Evolutionary conservation across 1,140 invertebrate genomes (phyloP).

Genomic region (Drosophila pseudoobscura): DNA sequence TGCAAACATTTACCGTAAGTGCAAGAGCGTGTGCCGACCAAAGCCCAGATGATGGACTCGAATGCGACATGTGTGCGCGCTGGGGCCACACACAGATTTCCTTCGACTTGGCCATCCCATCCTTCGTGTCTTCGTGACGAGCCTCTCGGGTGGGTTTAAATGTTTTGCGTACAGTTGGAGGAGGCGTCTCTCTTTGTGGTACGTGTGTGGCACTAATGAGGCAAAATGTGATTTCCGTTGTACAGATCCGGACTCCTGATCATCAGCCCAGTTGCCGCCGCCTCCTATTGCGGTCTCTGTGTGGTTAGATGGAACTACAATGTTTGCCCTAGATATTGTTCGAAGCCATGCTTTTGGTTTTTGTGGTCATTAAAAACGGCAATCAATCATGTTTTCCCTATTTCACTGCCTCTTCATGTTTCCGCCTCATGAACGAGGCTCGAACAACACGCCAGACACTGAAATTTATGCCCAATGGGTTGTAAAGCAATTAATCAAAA

Average conservation of each 20-base stretch:
- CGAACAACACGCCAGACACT: constrained; percentile 27
- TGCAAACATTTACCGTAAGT: constrained; percentile 9
- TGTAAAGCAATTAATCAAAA: constrained; percentile 29
- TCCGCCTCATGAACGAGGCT: constrained; percentile 25
- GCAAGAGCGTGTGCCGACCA: constrained; percentile 4
- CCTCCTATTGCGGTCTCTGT: too few relatives aligned
- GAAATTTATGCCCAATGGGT: constrained; percentile 24
- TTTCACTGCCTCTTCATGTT: constrained; percentile 8
- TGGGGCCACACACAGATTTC: too few relatives aligned
- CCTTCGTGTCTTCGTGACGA: neutral
- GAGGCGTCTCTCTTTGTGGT: constrained; percentile 8
- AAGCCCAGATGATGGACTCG: constrained; percentile 1
- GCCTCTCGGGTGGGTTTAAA: constrained; percentile 1
- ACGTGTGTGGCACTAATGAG: constrained; percentile 33
- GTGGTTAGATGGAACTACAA: neutral
- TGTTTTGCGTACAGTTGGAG: constrained; percentile 8
- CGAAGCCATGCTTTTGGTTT: neutral
- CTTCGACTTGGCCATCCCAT: too few relatives aligned
- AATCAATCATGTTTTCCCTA: constrained; percentile 47
- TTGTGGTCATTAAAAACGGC: constrained; percentile 42
- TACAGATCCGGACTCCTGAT: neutral
- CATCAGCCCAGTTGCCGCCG: too few relatives aligned
- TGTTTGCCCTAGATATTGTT: constrained; percentile 5
- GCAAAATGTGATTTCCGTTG: constrained; percentile 39
- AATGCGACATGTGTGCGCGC: neutral